Percentiles rank a stretch among this genome's conserved stretches.
phyloP scores from a whole-genome alignment of 1,140 invertebrate species.

The Orius insidiosus region DNA sequence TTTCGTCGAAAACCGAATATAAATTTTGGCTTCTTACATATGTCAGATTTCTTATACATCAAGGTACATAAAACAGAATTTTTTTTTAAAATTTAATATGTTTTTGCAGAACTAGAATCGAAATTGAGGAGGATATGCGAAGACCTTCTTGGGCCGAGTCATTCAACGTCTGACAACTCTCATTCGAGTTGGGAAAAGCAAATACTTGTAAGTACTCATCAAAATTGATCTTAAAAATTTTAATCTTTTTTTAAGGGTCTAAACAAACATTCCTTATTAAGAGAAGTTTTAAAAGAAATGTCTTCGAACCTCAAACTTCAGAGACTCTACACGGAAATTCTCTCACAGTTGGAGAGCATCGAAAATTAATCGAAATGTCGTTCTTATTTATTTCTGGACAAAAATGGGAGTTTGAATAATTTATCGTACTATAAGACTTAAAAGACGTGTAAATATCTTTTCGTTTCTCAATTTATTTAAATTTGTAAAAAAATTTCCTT shows the following conservation, averaged over 20 bases:
- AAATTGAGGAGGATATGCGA: conserved; percentile 50
- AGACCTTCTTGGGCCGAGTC: conserved; percentile 53
- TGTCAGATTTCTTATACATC: conserved; percentile 52
- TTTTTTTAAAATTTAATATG: conserved; percentile 15
- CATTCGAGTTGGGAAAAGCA: conserved; percentile 36
- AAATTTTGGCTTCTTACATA: conserved; percentile 58
- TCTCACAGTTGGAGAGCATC: not conserved
- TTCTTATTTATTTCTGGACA: too few species aligned
- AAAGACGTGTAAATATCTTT: too few species aligned
- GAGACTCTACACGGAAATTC: conserved; percentile 1
- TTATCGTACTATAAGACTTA: too few species aligned
- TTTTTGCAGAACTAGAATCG: conserved; percentile 39
- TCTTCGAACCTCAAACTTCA: not conserved
- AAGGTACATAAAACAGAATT: conserved; percentile 34
- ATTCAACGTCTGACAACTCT: conserved; percentile 30
- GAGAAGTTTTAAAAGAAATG: conserved; percentile 4
- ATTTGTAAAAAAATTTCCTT: too few species aligned
- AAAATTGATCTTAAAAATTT: too few species aligned
- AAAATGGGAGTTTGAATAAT: too few species aligned
- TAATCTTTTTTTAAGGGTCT: not conserved
- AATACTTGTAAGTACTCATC: conserved; percentile 30
- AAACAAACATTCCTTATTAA: not conserved
- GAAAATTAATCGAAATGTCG: not conserved
- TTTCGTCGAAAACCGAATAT: conserved; percentile 55
- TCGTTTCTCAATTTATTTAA: too few species aligned